A percentile compares a stretch with the other conserved stretches of the same genome.
Conservation (phyloP, 2,888 invertebrate genomes). For the Lordiphosa andalusiaca region DNA sequence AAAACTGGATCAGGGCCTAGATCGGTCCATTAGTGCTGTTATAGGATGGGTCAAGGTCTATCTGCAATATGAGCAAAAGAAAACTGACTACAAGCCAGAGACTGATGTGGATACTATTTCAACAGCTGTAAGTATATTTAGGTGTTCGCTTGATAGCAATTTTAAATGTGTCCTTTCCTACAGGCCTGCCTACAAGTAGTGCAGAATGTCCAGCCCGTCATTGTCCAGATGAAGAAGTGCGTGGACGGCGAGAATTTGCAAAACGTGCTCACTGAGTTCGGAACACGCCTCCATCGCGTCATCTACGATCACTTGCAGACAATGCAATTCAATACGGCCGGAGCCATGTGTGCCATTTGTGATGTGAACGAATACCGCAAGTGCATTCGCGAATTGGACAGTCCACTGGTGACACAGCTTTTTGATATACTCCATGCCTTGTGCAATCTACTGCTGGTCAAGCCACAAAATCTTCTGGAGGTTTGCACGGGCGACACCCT, state of each 20-base stretch:
- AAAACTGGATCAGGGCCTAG: slow-evolving; percentile 93
- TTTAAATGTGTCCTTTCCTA: slow-evolving; percentile 35
- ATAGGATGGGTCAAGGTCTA: slow-evolving; percentile 95
- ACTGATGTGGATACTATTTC: slow-evolving; percentile 92
- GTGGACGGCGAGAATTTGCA: slow-evolving; percentile 96
- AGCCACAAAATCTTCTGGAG: slow-evolving; percentile 97
- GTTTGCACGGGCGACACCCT: slow-evolving; percentile 96
- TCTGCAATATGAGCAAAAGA: slow-evolving; percentile 95
- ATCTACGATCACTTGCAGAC: slow-evolving; percentile 97
- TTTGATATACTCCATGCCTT: slow-evolving; percentile 97
- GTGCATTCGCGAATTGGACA: slow-evolving; percentile 87
- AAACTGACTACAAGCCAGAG: slow-evolving; percentile 95
- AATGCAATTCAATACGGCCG: slow-evolving; percentile 96
- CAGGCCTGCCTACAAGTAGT: slow-evolving; percentile 92
- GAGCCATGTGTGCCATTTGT: slow-evolving; percentile 98
- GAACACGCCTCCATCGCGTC: slow-evolving; percentile 94
- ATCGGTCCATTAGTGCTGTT: slow-evolving; percentile 92
- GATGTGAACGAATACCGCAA: slow-evolving; percentile 98
- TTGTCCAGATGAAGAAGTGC: slow-evolving; percentile 88
- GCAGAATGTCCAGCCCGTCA: slow-evolving; percentile 88
- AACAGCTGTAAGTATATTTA: slow-evolving; percentile 84
- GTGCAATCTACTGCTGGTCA: slow-evolving; percentile 96
- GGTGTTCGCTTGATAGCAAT: not conserved
- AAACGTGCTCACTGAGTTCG: slow-evolving; percentile 92
- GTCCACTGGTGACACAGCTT: slow-evolving; percentile 90